These are phyloP conservation scores for Istiophorus platypterus DNA, from an alignment of 2,113 vertebrate genomes.

Conservation along the genomic window DNA sequence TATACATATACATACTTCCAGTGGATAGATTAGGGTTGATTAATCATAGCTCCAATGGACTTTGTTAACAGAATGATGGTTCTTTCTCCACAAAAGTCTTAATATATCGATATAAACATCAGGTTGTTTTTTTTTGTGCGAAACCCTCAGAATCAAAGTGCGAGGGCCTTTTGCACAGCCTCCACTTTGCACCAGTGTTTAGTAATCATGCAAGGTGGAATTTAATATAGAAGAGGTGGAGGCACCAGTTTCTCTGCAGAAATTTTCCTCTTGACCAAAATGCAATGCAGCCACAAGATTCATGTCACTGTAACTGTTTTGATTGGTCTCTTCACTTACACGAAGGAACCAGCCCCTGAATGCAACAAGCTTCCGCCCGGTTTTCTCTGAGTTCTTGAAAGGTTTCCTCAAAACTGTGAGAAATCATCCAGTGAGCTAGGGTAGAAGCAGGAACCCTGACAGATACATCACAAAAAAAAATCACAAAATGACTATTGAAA, in stretches of 20 bases:
- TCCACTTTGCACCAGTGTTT: conserved; percentile 5
- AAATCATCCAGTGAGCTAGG: not conserved
- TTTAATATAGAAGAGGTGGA: not conserved
- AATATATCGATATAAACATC: not conserved
- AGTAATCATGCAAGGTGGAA: conserved; percentile 13
- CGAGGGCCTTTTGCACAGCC: not conserved
- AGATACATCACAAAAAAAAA: not conserved
- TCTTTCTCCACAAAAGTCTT: not conserved
- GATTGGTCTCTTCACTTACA: not conserved
- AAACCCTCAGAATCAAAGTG: not conserved
- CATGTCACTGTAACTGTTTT: not conserved
- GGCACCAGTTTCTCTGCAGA: not conserved
- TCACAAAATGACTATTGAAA: conserved; percentile 33
- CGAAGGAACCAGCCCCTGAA: not conserved
- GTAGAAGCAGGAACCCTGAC: not conserved
- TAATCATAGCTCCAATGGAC: not conserved
- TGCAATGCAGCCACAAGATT: not conserved
- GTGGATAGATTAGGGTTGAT: not conserved
- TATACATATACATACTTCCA: conserved; percentile 28
- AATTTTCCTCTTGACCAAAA: conserved; percentile 9
- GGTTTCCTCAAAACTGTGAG: not conserved
- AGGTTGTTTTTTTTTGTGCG: not conserved
- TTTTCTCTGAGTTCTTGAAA: not conserved
- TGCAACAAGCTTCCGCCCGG: not conserved
- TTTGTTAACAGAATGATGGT: not conserved